These are phyloP conservation scores for Augochlorella aurata DNA, from an alignment of 2,888 invertebrate genomes.

Conservation along the genomic window DNA sequence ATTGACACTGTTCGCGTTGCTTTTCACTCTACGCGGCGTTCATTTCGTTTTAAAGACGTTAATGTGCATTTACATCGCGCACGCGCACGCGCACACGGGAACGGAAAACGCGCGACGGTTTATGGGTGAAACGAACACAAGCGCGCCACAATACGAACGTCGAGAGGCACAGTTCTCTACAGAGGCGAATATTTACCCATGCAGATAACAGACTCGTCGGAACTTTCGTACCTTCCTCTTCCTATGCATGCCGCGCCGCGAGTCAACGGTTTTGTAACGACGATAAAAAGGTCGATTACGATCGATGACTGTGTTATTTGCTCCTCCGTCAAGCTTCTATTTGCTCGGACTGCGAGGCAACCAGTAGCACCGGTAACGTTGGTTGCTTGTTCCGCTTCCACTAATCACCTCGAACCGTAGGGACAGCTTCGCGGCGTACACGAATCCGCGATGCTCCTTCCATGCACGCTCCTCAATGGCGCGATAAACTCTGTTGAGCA, in stretches of 20 bases:
- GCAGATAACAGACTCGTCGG: background rate
- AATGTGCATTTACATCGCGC: conserved; percentile 38
- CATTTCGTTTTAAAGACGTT: conserved; percentile 16
- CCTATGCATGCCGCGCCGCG: background rate
- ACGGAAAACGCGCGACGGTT: conserved; percentile 26
- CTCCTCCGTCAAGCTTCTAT: conserved; percentile 9
- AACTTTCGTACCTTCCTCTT: background rate
- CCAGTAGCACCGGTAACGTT: conserved; percentile 33
- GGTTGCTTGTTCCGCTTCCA: conserved; percentile 36
- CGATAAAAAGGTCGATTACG: conserved; percentile 10
- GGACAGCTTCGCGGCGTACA: conserved; percentile 35
- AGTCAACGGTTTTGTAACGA: background rate
- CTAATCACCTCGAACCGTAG: conserved; percentile 38
- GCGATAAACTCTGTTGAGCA: conserved; percentile 59
- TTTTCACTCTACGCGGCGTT: conserved; percentile 46
- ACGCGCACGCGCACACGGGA: conserved; percentile 35
- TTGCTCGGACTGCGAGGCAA: conserved; percentile 24
- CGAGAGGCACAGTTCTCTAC: background rate
- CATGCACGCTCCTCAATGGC: conserved; percentile 47
- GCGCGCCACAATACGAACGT: conserved; percentile 12
- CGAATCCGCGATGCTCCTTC: conserved; percentile 35
- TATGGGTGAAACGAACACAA: conserved; percentile 15
- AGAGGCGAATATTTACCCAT: background rate
- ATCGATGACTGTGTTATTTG: conserved; percentile 2
- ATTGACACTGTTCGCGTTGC: conserved; percentile 49